A percentile compares a stretch with the other conserved stretches of the same genome.
Conservation (phyloP, 2,797 vertebrate species). For the Sternarchorhynchus goeldii region DNA sequence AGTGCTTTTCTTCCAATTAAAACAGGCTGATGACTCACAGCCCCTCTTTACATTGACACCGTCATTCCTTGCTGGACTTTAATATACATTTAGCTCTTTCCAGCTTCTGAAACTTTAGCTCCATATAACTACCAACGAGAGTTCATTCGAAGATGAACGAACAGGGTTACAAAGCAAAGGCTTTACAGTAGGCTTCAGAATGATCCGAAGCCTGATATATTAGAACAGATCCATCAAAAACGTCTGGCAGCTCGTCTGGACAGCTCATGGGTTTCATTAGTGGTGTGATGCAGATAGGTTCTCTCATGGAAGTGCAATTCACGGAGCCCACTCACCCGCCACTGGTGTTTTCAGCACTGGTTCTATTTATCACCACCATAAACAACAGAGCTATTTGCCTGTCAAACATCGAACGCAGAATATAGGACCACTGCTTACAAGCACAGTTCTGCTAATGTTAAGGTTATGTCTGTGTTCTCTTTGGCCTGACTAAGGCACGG, state of each 20-base stretch:
- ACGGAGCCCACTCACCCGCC: not conserved
- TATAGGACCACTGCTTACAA: too few species aligned
- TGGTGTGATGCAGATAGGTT: slow-evolving; percentile 37
- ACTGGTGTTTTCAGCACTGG: slow-evolving; percentile 19
- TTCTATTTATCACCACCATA: slow-evolving; percentile 30
- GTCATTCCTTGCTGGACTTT: not conserved
- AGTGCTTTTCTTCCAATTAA: slow-evolving; percentile 20
- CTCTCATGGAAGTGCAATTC: slow-evolving; percentile 40
- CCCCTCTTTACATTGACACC: slow-evolving; percentile 1
- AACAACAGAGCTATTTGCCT: slow-evolving; percentile 14
- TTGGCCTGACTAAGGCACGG: too few species aligned
- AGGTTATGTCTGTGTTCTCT: too few species aligned
- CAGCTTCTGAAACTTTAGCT: slow-evolving; percentile 9
- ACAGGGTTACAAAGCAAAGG: not conserved
- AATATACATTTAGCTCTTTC: slow-evolving; percentile 1
- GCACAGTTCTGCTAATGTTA: too few species aligned
- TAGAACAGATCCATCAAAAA: slow-evolving; percentile 45
- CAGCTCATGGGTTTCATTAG: slow-evolving; percentile 46
- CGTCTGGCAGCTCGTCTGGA: slow-evolving; percentile 31
- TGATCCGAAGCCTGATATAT: slow-evolving; percentile 28
- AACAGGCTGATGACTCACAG: slow-evolving; percentile 32
- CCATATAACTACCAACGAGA: not conserved
- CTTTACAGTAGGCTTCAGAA: slow-evolving; percentile 17
- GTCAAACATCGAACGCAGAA: not conserved
- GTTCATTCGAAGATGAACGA: not conserved